phyloP scores from a whole-genome alignment of 2,113 vertebrate species.

The Scopus umbretta region DNA sequence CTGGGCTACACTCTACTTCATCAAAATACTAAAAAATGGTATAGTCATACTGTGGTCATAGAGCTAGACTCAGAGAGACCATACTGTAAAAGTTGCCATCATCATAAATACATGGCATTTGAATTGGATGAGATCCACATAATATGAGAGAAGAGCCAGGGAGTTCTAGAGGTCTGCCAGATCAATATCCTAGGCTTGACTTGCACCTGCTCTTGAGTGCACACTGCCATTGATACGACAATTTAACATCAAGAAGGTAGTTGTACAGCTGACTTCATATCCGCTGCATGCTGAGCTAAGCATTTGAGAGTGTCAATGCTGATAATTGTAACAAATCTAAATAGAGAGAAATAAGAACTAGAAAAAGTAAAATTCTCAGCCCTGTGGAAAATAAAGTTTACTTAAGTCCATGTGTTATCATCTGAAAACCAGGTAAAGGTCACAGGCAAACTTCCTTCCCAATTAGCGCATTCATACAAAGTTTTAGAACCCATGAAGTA shows the following conservation, averaged over 20 bases:
- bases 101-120: background rate
- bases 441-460: background rate
- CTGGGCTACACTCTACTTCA: background rate
- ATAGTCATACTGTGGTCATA: background rate
- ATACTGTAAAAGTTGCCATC: background rate
- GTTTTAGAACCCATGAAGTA: background rate
- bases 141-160: background rate
- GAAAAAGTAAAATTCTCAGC: background rate
- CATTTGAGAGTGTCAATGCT: background rate
- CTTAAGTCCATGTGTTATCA: background rate
- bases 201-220: background rate
- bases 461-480: background rate
- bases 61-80: background rate
- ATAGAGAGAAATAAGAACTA: background rate
- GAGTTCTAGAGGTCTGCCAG: background rate
- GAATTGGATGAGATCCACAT: background rate
- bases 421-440: background rate
- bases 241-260: background rate
- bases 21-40: background rate
- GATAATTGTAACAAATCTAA: background rate
- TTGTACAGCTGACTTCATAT: background rate
- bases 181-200: background rate
- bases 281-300: rapidly evolving
- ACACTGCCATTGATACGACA: rapidly evolving
- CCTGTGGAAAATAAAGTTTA: background rate